A percentile compares a stretch with the other conserved stretches of the same genome.
phyloP scores from a whole-genome alignment of 2,797 vertebrate genomes.

The Aeoliscus strigatus region DNA sequence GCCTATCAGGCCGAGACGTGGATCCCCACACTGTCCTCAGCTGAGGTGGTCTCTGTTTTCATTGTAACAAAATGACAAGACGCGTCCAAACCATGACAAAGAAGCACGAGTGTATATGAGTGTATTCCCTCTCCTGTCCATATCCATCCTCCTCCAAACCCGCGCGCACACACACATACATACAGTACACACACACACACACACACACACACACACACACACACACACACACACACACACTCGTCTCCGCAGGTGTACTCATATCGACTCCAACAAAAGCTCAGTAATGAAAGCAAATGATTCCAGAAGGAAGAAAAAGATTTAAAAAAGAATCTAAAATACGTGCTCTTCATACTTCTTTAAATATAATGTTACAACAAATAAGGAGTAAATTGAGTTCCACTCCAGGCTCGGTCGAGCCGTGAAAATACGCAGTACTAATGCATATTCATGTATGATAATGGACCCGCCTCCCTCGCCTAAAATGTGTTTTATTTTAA shows the following conservation, averaged over 20 bases:
- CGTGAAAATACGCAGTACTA: constrained; percentile 79
- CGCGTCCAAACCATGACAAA: constrained; percentile 67
- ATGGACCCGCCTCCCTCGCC: constrained; percentile 46
- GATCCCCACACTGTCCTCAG: constrained; percentile 46
- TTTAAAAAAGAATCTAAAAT: too few relatives aligned
- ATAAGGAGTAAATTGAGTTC: constrained; percentile 27
- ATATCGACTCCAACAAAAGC: too few relatives aligned
- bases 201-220: too few relatives aligned
- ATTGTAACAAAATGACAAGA: constrained; percentile 69
- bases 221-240: too few relatives aligned
- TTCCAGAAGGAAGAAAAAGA: too few relatives aligned
- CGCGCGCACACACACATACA: too few relatives aligned
- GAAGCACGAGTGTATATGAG: constrained; percentile 59
- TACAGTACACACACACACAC: too few relatives aligned
- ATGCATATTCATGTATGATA: constrained; percentile 77
- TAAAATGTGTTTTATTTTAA: constrained; percentile 39
- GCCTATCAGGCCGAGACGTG: constrained; percentile 51
- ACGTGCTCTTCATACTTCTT: constrained; percentile 19
- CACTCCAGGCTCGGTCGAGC: constrained; percentile 61
- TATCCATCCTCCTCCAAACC: too few relatives aligned
- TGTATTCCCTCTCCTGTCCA: constrained; percentile 17
- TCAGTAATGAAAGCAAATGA: too few relatives aligned
- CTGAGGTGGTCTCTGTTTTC: constrained; percentile 60
- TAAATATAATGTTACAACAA: constrained; percentile 4
- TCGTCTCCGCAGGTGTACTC: too few relatives aligned